These are phyloP conservation scores for Mallateleia sp. DNA, from an alignment of 2,888 invertebrate genomes.

Conservation along the genomic window DNA sequence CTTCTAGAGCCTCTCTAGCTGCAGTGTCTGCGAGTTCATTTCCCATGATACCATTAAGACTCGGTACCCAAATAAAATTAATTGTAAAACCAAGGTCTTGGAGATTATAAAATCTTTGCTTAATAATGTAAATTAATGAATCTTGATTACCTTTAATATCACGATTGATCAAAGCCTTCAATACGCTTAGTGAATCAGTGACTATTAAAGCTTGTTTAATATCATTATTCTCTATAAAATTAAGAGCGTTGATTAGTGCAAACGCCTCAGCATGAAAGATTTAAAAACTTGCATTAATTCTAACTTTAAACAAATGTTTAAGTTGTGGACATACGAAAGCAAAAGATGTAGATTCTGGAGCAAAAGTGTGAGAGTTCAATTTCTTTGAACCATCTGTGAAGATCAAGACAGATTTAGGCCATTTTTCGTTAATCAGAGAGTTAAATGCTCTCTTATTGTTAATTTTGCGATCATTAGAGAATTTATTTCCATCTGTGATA, in stretches of 20 bases:
- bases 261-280: constrained; percentile 10
- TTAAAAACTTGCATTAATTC: neutral
- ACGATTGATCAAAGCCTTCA: neutral
- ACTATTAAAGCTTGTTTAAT: neutral
- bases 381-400: constrained; percentile 6
- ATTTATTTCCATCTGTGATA: too few species aligned
- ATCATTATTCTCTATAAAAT: neutral
- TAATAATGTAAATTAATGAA: neutral
- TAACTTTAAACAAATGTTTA: neutral
- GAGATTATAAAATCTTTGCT: neutral
- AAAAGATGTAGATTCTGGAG: neutral
- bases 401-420: neutral
- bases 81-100: neutral
- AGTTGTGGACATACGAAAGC: neutral
- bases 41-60: neutral
- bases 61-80: neutral
- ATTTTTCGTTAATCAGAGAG: neutral
- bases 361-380: neutral
- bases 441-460: too few species aligned
- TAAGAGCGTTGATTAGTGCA: neutral
- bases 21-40: neutral
- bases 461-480: neutral
- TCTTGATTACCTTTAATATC: neutral
- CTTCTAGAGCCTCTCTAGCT: neutral
- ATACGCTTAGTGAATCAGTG: neutral